Percentiles rank a stretch among this genome's conserved stretches.
These are phyloP conservation scores for Neotoma lepida DNA, from an alignment of 2,113 vertebrate species.

Conservation along the genomic window DNA sequence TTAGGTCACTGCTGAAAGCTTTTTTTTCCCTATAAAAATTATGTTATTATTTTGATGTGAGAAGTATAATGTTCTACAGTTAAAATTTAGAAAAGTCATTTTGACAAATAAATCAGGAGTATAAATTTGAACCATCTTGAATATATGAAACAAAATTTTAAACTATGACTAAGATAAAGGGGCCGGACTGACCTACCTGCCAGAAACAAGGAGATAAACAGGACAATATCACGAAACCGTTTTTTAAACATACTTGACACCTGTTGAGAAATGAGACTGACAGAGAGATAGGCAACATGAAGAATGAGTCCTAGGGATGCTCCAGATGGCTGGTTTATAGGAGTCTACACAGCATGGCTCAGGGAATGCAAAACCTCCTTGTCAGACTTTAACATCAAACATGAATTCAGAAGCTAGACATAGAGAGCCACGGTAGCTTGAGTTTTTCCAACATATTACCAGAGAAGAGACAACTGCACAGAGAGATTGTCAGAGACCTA, in stretches of 20 bases:
- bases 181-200: background rate
- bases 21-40: background rate
- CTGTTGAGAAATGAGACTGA: background rate
- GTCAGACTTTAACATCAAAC: background rate
- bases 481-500: background rate
- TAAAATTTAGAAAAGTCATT: slow-evolving; percentile 5
- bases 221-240: background rate
- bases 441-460: background rate
- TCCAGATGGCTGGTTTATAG: background rate
- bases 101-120: background rate
- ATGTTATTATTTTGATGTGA: slow-evolving; percentile 61
- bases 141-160: slow-evolving; percentile 11
- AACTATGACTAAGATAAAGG: background rate
- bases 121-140: background rate
- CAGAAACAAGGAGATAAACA: slow-evolving; percentile 5
- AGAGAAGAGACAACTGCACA: background rate
- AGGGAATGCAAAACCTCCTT: background rate
- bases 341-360: background rate
- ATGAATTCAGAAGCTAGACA: background rate
- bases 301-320: background rate
- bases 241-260: background rate
- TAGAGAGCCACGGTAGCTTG: background rate
- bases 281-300: background rate
- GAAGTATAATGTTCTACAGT: background rate
- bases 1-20: background rate